Evolutionary conservation across 2,797 vertebrate genomes (phyloP), one percentile per base, ranked within the genome.

Genomic region (Micrastur ruficollis): DNA sequence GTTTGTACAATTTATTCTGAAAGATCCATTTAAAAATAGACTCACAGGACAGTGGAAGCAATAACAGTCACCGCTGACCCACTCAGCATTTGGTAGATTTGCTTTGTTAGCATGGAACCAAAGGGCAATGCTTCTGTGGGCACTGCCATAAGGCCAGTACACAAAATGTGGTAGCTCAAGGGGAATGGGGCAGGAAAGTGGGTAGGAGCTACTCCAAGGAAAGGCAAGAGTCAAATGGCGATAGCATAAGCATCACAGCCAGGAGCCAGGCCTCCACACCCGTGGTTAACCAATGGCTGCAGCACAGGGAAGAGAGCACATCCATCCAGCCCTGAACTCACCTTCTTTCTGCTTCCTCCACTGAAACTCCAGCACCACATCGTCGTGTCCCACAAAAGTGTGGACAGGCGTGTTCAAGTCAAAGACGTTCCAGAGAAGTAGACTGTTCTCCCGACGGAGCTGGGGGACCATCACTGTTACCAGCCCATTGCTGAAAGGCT

Each of bases 381-480:
- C 99, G 17, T 99, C 99, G 0, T 99, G 99, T 14, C 99, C 99
- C 18, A 99, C 99, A 1, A 99, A 99, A 78, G 99, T 99, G 72
- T 99, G 99, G 14, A 99, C 99, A 0, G 99, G 99, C 0, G 98
- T 99, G 97, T 99, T 99, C 91, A 99, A 98, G 94, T 99, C 99
- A 50, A 98, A 98, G 31, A 99, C 98, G 31, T 99, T 99, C 99
- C 99, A 99, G 34, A 99, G 97, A 12, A 99, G 97, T 15, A 99
- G 98, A 38, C 99, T 99, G 98, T 99, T 99, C 96, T 99, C 99
- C 11, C 99, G 97, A 31, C 99, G 98, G 44, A 99, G 98, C 83
- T 99, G 99, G 34, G 99, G 99, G 65, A 99, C 99, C 99, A 99
- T 99, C 89, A 99, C 99, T 0, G 99, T 99, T 92, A 99, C 99